These are phyloP conservation scores for Keiferia lycopersicella DNA, from an alignment of 2,888 invertebrate genomes.

Conservation along the genomic window DNA sequence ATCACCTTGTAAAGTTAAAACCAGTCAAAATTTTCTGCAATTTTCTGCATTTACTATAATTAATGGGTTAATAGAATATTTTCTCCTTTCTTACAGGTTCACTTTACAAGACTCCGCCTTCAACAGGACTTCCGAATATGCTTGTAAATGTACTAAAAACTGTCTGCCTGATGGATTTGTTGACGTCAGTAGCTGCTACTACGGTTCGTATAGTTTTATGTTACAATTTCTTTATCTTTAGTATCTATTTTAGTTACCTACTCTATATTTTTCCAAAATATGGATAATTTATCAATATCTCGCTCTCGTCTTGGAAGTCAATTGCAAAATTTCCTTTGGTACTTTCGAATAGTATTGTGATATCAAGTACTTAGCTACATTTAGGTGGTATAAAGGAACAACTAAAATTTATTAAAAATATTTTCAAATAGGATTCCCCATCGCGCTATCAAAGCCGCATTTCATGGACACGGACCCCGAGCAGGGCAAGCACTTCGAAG, in stretches of 20 bases:
- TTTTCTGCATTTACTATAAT: neutral
- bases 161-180: slow-evolving; percentile 84
- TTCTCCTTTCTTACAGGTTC: slow-evolving; percentile 46
- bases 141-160: slow-evolving; percentile 83
- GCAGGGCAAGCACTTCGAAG: slow-evolving; percentile 80
- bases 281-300: no score
- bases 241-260: no score
- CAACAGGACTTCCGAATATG: slow-evolving; percentile 67
- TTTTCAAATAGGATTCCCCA: slow-evolving; percentile 83
- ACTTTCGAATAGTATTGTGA: no score
- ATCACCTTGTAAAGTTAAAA: no score
- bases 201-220: slow-evolving; percentile 77
- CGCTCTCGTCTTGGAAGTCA: no score
- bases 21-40: neutral
- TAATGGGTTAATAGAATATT: neutral
- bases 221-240: neutral
- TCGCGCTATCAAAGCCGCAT: slow-evolving; percentile 83
- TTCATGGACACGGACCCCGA: slow-evolving; percentile 84
- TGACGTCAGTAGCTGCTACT: slow-evolving; percentile 87
- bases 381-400: no score
- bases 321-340: no score
- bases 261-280: no score
- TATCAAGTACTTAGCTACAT: no score
- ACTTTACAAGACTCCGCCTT: slow-evolving; percentile 55
- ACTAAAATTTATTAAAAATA: slow-evolving; percentile 31